Percentiles rank a stretch among this genome's conserved stretches.
Evolutionary conservation across 2,888 invertebrate genomes (phyloP).

Genomic region (Hydraecia micacea): DNA sequence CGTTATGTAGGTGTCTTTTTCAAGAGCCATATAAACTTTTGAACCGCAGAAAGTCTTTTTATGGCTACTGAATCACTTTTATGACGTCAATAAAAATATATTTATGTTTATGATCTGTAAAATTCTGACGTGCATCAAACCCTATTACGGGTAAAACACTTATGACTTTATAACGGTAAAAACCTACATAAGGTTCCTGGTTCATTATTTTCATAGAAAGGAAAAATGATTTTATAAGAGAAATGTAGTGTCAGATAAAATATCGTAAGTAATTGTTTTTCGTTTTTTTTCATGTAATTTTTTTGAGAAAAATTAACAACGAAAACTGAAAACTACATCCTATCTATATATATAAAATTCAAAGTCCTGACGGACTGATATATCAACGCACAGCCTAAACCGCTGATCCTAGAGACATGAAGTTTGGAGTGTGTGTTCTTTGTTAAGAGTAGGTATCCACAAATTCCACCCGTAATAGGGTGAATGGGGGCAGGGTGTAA

Average conservation of each 20-base stretch:
- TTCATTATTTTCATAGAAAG: neutral
- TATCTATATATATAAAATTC: too few species aligned
- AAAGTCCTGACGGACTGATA: too few species aligned
- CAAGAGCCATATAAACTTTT: slow-evolving; percentile 32
- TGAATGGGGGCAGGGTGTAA: too few species aligned
- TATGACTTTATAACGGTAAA: slow-evolving; percentile 24
- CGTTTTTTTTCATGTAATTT: neutral
- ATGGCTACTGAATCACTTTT: slow-evolving; percentile 53
- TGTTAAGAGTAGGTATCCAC: too few species aligned
- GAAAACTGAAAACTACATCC: neutral
- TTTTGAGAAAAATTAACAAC: neutral
- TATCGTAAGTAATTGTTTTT: too few species aligned
- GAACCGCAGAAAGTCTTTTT: slow-evolving; percentile 35
- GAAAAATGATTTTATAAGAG: neutral
- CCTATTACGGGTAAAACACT: slow-evolving; percentile 24
- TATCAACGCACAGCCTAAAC: too few species aligned
- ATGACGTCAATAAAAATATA: slow-evolving; percentile 56
- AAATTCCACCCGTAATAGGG: too few species aligned
- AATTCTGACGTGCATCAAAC: slow-evolving; percentile 42
- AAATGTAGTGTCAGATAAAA: too few species aligned
- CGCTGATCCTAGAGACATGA: too few species aligned
- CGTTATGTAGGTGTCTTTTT: neutral
- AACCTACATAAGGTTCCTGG: neutral
- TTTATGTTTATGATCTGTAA: slow-evolving; percentile 56
- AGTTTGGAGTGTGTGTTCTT: too few species aligned